phyloP scores from a whole-genome alignment of 2,113 vertebrate genomes.

The Sebastes schlegelii region DNA sequence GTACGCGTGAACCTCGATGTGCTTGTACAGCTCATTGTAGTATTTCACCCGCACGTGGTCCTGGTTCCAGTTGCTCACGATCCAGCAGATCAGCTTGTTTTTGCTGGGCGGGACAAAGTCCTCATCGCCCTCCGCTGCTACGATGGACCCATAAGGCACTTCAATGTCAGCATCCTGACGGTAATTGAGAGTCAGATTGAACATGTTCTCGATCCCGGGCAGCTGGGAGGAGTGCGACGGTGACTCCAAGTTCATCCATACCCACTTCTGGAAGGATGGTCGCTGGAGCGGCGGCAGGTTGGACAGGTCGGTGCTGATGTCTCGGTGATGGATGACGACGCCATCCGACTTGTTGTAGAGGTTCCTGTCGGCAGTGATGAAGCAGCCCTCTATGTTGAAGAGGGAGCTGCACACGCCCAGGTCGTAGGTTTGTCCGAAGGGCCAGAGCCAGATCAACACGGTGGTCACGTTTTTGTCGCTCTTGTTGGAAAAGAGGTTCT shows the following conservation, averaged over 20 bases:
- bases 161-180: slow-evolving; percentile 95
- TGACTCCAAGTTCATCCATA: slow-evolving; percentile 99
- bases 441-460: slow-evolving; percentile 96
- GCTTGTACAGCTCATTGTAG: slow-evolving; percentile 96
- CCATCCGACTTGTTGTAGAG: slow-evolving; percentile 94
- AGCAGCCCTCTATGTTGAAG: slow-evolving; percentile 94
- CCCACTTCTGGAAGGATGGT: slow-evolving; percentile 96
- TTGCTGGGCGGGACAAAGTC: slow-evolving; percentile 94
- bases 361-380: slow-evolving; percentile 93
- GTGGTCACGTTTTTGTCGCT: slow-evolving; percentile 92
- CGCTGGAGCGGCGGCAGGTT: slow-evolving; percentile 92
- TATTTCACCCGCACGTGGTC: slow-evolving; percentile 94
- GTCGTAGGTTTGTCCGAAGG: slow-evolving; percentile 95
- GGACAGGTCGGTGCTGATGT: slow-evolving; percentile 92
- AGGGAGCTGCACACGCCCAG: slow-evolving; percentile 89
- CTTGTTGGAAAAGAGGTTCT: slow-evolving; percentile 91
- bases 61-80: slow-evolving; percentile 99
- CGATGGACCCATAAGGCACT: slow-evolving; percentile 97
- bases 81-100: slow-evolving; percentile 96
- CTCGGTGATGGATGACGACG: slow-evolving; percentile 94
- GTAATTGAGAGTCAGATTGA: slow-evolving; percentile 96
- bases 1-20: slow-evolving; percentile 94
- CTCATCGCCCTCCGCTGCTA: slow-evolving; percentile 88
- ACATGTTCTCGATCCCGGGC: slow-evolving; percentile 93
- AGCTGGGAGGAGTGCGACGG: slow-evolving; percentile 94